Percentiles rank a stretch among this genome's conserved stretches.
These are phyloP conservation scores for Okamejei kenojei DNA, from an alignment of 2,797 vertebrate genomes.

Conservation along the genomic window DNA sequence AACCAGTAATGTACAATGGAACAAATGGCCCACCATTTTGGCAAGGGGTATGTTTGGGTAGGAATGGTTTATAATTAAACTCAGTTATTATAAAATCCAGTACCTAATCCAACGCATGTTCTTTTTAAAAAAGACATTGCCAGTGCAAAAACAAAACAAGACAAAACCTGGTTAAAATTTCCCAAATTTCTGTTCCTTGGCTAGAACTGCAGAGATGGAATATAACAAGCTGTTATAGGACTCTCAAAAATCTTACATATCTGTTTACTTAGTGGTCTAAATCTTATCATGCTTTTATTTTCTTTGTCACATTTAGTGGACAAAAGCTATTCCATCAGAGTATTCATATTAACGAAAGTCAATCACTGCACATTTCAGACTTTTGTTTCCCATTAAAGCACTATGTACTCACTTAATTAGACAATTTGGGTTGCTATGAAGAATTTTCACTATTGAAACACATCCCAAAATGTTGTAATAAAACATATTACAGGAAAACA, in stretches of 20 bases:
- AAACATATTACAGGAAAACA: neutral
- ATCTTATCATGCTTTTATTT: conserved; percentile 3
- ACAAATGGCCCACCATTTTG: neutral
- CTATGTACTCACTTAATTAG: conserved; percentile 17
- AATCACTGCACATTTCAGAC: neutral
- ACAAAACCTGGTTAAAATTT: neutral
- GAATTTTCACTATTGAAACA: conserved; percentile 1
- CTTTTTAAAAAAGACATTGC: neutral
- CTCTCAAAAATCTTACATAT: neutral
- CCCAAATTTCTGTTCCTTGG: neutral
- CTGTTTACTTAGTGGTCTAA: neutral
- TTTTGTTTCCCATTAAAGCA: neutral
- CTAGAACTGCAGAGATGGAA: neutral
- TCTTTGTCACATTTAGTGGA: neutral
- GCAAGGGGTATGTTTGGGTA: neutral
- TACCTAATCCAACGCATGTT: neutral
- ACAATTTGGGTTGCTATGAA: neutral
- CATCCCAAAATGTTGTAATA: conserved; percentile 4
- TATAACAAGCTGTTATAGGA: neutral
- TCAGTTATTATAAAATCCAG: conserved; percentile 7
- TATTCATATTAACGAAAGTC: neutral
- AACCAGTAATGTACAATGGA: neutral
- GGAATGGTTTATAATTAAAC: conserved; percentile 19
- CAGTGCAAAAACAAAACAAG: neutral
- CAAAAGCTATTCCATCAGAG: neutral